These are phyloP conservation scores for Psilopogon haemacephalus DNA, from an alignment of 2,113 vertebrate genomes.

Conservation along the genomic window DNA sequence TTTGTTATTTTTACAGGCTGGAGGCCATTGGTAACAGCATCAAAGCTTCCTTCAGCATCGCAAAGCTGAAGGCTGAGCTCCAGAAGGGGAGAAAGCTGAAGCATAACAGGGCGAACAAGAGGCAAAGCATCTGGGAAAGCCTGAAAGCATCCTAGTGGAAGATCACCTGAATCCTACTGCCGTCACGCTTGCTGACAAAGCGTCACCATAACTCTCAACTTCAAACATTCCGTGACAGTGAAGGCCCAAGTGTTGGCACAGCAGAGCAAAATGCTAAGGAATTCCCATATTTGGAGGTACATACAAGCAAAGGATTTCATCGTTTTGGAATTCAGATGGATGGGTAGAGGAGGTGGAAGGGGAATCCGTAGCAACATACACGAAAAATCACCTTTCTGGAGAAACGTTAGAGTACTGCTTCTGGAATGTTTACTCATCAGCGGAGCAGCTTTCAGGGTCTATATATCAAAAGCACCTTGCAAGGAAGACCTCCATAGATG, in stretches of 20 bases:
- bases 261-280: background rate
- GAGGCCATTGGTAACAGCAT: conserved; percentile 75
- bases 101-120: conserved; percentile 73
- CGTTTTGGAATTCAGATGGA: conserved; percentile 4
- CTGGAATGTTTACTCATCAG: conserved; percentile 42
- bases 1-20: conserved; percentile 69
- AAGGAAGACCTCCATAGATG: conserved; percentile 62
- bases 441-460: conserved; percentile 56
- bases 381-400: background rate
- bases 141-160: conserved; percentile 60
- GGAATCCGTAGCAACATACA: background rate
- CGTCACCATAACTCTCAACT: background rate
- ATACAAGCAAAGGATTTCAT: conserved; percentile 19
- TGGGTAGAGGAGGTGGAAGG: conserved; percentile 7
- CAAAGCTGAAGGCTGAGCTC: conserved; percentile 71
- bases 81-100: conserved; percentile 59
- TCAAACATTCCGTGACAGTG: conserved; percentile 7
- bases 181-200: conserved; percentile 8
- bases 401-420: background rate
- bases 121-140: conserved; percentile 23
- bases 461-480: conserved; percentile 32
- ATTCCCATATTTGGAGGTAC: conserved; percentile 33
- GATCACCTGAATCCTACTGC: background rate
- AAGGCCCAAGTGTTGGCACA: background rate
- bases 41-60: conserved; percentile 68